Percentiles rank a stretch among this genome's conserved stretches.
These are phyloP conservation scores for Ochropleura leucogaster DNA, from an alignment of 2,888 invertebrate genomes.

Conservation along the genomic window DNA sequence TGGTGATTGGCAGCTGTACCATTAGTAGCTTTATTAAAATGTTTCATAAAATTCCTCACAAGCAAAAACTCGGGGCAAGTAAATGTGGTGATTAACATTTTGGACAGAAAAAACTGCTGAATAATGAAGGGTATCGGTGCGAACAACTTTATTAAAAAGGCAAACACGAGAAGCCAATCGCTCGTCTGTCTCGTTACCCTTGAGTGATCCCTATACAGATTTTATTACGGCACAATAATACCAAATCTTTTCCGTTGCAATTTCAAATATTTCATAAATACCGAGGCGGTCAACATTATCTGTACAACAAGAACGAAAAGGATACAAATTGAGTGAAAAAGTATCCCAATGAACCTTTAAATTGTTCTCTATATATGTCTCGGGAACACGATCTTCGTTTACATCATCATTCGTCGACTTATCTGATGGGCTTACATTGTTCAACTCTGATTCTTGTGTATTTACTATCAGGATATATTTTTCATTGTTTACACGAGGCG, in stretches of 20 bases:
- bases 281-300: slow-evolving; percentile 62
- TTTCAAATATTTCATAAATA: slow-evolving; percentile 70
- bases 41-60: slow-evolving; percentile 77
- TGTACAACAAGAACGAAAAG: slow-evolving; percentile 75
- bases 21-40: slow-evolving; percentile 83
- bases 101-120: slow-evolving; percentile 78
- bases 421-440: slow-evolving; percentile 73
- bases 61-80: slow-evolving; percentile 76
- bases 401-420: slow-evolving; percentile 75
- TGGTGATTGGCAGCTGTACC: slow-evolving; percentile 78
- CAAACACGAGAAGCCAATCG: slow-evolving; percentile 78
- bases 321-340: slow-evolving; percentile 83
- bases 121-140: slow-evolving; percentile 83
- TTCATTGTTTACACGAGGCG: slow-evolving; percentile 73
- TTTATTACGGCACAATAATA: slow-evolving; percentile 72
- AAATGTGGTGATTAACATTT: slow-evolving; percentile 85
- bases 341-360: slow-evolving; percentile 81
- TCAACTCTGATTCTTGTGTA: slow-evolving; percentile 76
- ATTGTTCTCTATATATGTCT: slow-evolving; percentile 80
- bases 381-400: slow-evolving; percentile 76
- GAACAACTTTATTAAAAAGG: slow-evolving; percentile 86
- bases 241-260: slow-evolving; percentile 68
- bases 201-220: slow-evolving; percentile 75
- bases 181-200: slow-evolving; percentile 79
- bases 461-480: slow-evolving; percentile 74